These are phyloP conservation scores for Mobula hypostoma DNA, from an alignment of 2,113 vertebrate species.

Conservation along the genomic window DNA sequence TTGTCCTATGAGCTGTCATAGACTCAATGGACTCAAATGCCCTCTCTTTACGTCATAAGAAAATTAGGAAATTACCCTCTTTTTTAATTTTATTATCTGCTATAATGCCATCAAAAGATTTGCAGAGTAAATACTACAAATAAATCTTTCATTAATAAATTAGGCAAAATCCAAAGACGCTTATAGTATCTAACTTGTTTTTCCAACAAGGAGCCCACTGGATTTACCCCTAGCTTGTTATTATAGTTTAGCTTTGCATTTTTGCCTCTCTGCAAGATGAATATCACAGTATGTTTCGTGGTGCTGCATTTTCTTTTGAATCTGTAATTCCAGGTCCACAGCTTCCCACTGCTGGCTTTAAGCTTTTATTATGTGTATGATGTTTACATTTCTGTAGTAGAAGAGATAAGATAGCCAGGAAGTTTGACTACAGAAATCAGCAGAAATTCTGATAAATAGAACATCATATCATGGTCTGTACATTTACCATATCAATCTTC, in stretches of 20 bases:
- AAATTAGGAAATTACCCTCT: background rate
- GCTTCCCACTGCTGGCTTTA: background rate
- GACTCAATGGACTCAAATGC: too few relatives aligned
- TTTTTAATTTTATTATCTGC: background rate
- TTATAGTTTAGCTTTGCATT: background rate
- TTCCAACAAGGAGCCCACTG: too few relatives aligned
- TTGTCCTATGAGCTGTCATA: too few relatives aligned
- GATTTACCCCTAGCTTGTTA: background rate
- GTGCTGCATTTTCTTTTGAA: background rate
- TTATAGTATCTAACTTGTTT: background rate
- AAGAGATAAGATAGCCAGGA: slow-evolving; percentile 11
- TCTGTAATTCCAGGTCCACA: background rate
- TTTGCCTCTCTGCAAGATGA: background rate
- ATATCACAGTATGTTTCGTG: background rate
- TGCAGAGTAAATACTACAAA: background rate
- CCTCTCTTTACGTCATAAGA: too few relatives aligned
- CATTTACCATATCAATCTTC: background rate
- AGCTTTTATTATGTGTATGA: background rate
- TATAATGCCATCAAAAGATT: background rate
- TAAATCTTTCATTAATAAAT: background rate
- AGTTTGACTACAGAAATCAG: background rate
- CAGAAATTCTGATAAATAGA: slow-evolving; percentile 15
- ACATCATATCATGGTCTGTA: background rate
- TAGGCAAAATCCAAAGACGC: background rate
- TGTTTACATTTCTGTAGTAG: background rate